Evolutionary conservation across 2,797 vertebrate species (phyloP), one percentile per base, ranked within the genome.

Genomic region (Myripristis murdjan): DNA sequence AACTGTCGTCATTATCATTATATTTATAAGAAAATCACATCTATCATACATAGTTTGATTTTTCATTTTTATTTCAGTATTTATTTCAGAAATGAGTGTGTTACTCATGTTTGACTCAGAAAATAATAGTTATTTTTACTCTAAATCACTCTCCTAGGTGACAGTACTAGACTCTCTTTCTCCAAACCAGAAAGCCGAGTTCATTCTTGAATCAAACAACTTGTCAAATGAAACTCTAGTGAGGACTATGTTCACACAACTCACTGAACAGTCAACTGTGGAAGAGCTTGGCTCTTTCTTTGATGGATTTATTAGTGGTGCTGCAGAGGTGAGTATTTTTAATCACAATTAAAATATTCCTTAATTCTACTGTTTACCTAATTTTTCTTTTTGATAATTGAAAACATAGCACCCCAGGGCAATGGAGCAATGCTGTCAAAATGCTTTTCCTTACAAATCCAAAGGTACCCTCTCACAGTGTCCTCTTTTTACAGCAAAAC

Each of bases 211-310:
- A 15, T 26, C 77, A 10, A 56, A 57, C 43, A 84, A 49, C 41
- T 55, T 90, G 20, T 52, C 65, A 33, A 89, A 90, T 49, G 64
- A 76, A 64, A 79, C 75, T 22, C 55, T 84, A 6, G 57, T 83
- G 6, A 67, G 18, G 15, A 16, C 68, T 18, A 54, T 74, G 1
- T 82, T 91, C 37, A 37, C 35, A 43, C 23, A 24, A 2, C 16
- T 84, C 1, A 24, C 58, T 33, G 14, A 4, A 0, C 37, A 75
- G 61, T 53, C 73, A 9, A 1, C 24, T 18, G 1, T 75, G 10
- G 48, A 76, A 15, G 46, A 80, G 18, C 54, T 91, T 11, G 41
- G 58, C 1, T 41, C 33, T 3, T 91, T 91, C 71, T 91, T 85
- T 61, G 31, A 52, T 1, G 31, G 2, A n/a, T 86, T 88, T 51